Evolutionary conservation across 2,797 vertebrate genomes (phyloP).

Genomic region (Leptatherina wallacei): DNA sequence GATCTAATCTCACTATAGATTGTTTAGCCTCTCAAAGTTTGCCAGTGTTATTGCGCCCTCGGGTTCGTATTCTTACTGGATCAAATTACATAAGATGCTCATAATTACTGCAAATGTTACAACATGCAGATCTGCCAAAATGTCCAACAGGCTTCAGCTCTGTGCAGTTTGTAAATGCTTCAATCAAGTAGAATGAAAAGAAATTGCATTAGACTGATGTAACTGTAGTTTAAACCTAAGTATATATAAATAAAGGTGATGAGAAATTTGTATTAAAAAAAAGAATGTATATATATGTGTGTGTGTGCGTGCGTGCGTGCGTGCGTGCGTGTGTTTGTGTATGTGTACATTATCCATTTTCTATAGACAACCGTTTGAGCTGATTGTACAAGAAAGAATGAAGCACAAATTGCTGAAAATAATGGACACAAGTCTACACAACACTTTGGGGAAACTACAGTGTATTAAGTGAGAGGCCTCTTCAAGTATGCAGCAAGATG

Average conservation of each 20-base stretch:
- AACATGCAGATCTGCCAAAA: slow-evolving; percentile 1
- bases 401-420: too few relatives aligned
- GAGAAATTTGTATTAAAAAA: slow-evolving; percentile 11
- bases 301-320: too few relatives aligned
- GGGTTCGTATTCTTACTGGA: slow-evolving; percentile 1
- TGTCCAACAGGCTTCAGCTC: not conserved
- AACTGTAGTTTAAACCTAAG: slow-evolving; percentile 1
- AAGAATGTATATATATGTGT: too few relatives aligned
- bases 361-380: too few relatives aligned
- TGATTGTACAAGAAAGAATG: too few relatives aligned
- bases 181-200: slow-evolving; percentile 8
- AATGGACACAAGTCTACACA: too few relatives aligned
- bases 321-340: not conserved
- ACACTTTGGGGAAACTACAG: too few relatives aligned
- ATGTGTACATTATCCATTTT: not conserved
- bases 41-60: not conserved
- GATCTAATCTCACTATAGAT: slow-evolving; percentile 39
- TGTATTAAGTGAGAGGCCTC: not conserved
- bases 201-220: not conserved
- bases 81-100: slow-evolving; percentile 7
- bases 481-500: slow-evolving; percentile 5
- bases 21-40: not conserved
- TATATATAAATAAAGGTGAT: slow-evolving; percentile 21
- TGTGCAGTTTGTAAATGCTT: slow-evolving; percentile 1
- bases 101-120: slow-evolving; percentile 11